A percentile compares a stretch with the other conserved stretches of the same genome.
Evolutionary conservation across 2,797 vertebrate species (phyloP).

Genomic region (Eleutherodactylus coqui): DNA sequence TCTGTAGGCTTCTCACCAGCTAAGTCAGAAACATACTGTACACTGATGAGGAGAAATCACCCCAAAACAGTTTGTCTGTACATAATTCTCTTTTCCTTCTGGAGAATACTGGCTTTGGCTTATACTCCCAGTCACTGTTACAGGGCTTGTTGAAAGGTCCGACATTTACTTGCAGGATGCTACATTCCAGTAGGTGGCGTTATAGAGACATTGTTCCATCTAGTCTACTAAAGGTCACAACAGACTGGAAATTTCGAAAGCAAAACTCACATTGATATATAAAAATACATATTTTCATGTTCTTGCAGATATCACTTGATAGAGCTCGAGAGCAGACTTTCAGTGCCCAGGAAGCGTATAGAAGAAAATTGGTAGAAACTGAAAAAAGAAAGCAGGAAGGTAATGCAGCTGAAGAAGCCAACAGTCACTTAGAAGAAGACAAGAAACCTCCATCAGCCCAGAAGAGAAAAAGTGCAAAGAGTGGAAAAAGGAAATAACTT

Average conservation of each 20-base stretch:
- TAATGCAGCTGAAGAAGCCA: constrained; percentile 65
- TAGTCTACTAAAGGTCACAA: too few relatives aligned
- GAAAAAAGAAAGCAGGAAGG: constrained; percentile 71
- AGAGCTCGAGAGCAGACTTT: constrained; percentile 72
- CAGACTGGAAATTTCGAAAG: neutral
- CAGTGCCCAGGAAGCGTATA: constrained; percentile 74
- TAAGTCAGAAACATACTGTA: too few relatives aligned
- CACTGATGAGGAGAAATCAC: too few relatives aligned
- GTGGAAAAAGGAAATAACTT: constrained; percentile 77
- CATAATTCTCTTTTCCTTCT: too few relatives aligned
- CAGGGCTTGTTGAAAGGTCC: too few relatives aligned
- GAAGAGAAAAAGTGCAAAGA: constrained; percentile 70
- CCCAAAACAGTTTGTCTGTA: too few relatives aligned
- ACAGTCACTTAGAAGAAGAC: constrained; percentile 66
- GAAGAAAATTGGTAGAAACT: constrained; percentile 71
- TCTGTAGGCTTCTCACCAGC: too few relatives aligned
- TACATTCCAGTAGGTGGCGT: too few relatives aligned
- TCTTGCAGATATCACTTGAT: constrained; percentile 76
- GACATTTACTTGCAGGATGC: too few relatives aligned
- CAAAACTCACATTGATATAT: neutral
- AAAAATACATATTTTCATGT: constrained; percentile 47
- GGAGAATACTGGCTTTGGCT: too few relatives aligned
- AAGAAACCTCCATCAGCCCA: constrained; percentile 67
- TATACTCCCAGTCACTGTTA: too few relatives aligned
- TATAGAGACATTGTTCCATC: too few relatives aligned